Conservation (phyloP, 1,140 invertebrate genomes). For the Halictus rubicundus region DNA sequence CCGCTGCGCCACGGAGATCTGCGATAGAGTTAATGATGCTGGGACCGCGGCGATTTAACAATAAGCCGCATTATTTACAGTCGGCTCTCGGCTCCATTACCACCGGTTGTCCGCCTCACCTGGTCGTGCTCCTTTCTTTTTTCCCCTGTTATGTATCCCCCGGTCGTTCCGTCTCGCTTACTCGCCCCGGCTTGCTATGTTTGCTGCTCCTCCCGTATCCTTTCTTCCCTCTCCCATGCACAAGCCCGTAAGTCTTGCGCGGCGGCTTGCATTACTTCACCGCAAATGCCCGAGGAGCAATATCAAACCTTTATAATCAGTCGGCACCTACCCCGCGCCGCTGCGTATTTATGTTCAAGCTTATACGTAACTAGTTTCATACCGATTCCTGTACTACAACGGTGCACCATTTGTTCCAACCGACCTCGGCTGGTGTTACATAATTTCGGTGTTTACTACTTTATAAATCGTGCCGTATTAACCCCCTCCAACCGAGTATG, state of each 20-base stretch:
- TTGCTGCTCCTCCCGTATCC: constrained; percentile 10
- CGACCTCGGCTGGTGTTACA: too few species aligned
- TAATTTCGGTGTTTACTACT: too few species aligned
- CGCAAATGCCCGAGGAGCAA: constrained; percentile 51
- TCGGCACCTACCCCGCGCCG: constrained; percentile 60
- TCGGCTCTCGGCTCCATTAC: constrained; percentile 64
- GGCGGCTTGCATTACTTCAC: constrained; percentile 55
- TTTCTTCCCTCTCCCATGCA: not conserved
- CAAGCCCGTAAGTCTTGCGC: constrained; percentile 39
- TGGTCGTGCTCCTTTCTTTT: constrained; percentile 48
- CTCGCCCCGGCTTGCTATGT: constrained; percentile 9
- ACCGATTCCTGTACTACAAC: too few species aligned
- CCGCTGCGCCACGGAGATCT: constrained; percentile 73
- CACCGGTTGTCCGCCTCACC: constrained; percentile 66
- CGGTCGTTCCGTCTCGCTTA: constrained; percentile 15
- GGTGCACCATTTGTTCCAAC: too few species aligned
- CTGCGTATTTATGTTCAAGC: constrained; percentile 53
- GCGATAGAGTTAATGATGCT: constrained; percentile 77
- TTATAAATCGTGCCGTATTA: too few species aligned
- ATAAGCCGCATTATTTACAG: constrained; percentile 77
- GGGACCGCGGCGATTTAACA: constrained; percentile 73
- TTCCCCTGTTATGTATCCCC: not conserved
- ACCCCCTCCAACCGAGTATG: too few species aligned
- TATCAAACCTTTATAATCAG: constrained; percentile 67
- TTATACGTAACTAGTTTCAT: constrained; percentile 19